Base-by-base conservation (phyloP, 2,888 invertebrate species). In the Exephanes ischioxanthus region DNA sequence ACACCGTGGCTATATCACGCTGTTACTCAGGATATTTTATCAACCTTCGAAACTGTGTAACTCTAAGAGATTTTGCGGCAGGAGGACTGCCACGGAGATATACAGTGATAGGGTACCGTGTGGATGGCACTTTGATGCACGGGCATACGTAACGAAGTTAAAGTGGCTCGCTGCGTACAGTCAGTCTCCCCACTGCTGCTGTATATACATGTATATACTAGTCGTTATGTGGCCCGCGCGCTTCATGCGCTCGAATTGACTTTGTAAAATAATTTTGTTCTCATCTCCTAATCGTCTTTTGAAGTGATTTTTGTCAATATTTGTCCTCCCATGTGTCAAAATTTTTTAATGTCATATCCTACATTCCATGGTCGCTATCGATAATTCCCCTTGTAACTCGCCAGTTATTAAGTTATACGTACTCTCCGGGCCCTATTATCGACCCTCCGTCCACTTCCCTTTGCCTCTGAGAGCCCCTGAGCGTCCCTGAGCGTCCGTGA, bases 141-240 rank as follows among this genome's bases (percentile, higher is more conserved):
- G 83, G 61, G 70, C 75, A 71, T 80, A 79, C 75, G 80, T 80
- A 84, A 80, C 80, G 73, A 80, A 84, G 83, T 84, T 84, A 76
- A 71, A 80, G 80, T 48, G 53, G 67, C 41, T 67, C 41, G 41
- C 37, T 41, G 66, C 51, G 19, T 41, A 67, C n/a, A 37, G 16
- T 11, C 19, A 37, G 37, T 22, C 41, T 67, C 11, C 63, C n/a
- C 33, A 16, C 63, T 67, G 16, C 37, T 22, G 4, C 67, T 37
- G n/a, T n/a, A 11, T 30, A 14, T 30, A 61, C 30, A 11, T 30
- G 19, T 19, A 19, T 22, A 55, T 9, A 58, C 4, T 14, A 26
- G 22, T 22, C 3, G 22, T 58, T 19, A 6, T 55, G n/a, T 22
- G 4, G 9, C 30, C 11, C 1, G 26, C 30, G 4, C 53, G n/a